These are phyloP conservation scores for Neelides sp. DNA, from an alignment of 1,140 invertebrate species.

Conservation along the genomic window DNA sequence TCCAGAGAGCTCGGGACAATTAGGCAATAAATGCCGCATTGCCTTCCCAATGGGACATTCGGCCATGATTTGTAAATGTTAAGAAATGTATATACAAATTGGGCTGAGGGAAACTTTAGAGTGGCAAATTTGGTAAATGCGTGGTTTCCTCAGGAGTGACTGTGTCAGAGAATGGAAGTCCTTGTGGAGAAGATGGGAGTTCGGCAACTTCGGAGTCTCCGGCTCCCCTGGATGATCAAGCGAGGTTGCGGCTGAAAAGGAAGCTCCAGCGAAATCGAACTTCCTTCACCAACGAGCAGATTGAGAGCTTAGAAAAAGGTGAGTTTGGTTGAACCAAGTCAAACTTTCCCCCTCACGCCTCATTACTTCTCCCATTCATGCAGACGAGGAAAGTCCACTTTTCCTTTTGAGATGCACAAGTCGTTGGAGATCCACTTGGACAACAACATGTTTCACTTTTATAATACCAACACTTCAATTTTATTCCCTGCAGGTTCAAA, in stretches of 20 bases:
- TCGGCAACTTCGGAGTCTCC: conserved; percentile 57
- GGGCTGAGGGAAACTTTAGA: background rate
- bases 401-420: no score
- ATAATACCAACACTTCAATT: no score
- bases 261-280: conserved; percentile 97
- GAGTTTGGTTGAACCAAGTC: conserved; percentile 12
- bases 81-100: background rate
- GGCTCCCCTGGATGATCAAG: conserved; percentile 67
- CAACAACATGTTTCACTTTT: no score
- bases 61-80: no score
- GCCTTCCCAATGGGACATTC: background rate
- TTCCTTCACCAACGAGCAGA: conserved; percentile 97
- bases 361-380: background rate
- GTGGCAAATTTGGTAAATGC: background rate
- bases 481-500: no score
- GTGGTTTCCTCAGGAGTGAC: conserved; percentile 20
- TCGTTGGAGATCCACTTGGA: no score
- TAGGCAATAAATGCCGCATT: background rate
- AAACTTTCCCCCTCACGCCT: background rate
- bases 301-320: conserved; percentile 97
- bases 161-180: conserved; percentile 30
- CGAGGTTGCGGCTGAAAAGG: conserved; percentile 75
- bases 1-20: background rate
- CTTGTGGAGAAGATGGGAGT: conserved; percentile 28
- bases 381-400: no score